Base-by-base conservation (phyloP, 2,113 vertebrate genomes). In the Panthera uncia region DNA sequence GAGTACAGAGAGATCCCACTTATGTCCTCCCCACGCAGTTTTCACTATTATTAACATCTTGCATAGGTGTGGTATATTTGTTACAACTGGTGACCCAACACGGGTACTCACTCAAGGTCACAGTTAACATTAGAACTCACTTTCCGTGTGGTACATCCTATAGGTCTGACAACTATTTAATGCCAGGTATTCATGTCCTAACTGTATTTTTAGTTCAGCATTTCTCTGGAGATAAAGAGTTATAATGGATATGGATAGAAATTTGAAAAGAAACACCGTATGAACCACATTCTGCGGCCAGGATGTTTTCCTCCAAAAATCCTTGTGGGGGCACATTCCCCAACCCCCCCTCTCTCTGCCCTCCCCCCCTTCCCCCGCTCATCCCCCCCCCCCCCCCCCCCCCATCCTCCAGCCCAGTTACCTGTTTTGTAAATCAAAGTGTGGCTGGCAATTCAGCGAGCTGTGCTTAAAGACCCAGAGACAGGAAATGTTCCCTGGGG, bases 391-490 rank as follows among this genome's bases (percentile, higher is more conserved):
- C 2, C 2, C 13, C 69, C 12, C 21, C 3, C 25, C 3, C 5
- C 6, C 3, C 3, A 1, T 0, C 16, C 16, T 0, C 1, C n/a
- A 8, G 33, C 12, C 74, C 69, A 41, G 36, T 95, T 83, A 98
- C 98, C 98, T 98, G 96, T 98, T 98, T 36, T 97, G 93, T 76
- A 92, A 80, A 87, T 98, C 98, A 63, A 98, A 98, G 65, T 63
- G 86, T 16, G 97, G 98, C 36, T 96, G 96, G 95, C 98, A 98
- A n/a, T 57, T 88, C 63, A 95, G 89, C 5, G 80, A 71, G 65
- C 33, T 96, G 74, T 97, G 89, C 36, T 97, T 98, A 89, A 98
- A 98, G 63, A 98, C 55, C 98, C 98, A 98, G 79, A 93, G 65
- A 27, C 98, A 98, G 65, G 98, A 98, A 33, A 97, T 81, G 69